Conservation (phyloP, 37 sponge, comb jelly and placozoan genomes). For the Oopsacas minuta region DNA sequence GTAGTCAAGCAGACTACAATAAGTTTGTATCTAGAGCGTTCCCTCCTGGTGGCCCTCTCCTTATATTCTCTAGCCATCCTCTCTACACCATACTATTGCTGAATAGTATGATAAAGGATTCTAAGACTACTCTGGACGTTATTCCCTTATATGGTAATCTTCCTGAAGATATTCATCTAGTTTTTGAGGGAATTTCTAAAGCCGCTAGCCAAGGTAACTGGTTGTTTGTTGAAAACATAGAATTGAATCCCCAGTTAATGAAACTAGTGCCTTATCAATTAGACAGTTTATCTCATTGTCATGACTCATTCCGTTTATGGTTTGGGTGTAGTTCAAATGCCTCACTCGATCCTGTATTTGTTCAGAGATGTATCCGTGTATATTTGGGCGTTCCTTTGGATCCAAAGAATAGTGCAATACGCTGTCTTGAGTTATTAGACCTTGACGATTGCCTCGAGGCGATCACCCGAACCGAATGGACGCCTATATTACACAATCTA, state of each 20-base stretch:
- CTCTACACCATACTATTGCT: background rate
- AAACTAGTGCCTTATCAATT: background rate
- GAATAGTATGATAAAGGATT: background rate
- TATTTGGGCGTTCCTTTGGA: constrained; percentile 3
- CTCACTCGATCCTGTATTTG: background rate
- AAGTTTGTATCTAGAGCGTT: background rate
- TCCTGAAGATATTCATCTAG: background rate
- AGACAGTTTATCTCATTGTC: background rate
- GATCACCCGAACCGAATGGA: background rate
- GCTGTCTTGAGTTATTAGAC: background rate
- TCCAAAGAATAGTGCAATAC: background rate
- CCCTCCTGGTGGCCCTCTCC: background rate
- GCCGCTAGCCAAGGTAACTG: background rate
- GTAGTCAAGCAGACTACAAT: background rate
- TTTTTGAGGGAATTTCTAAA: background rate
- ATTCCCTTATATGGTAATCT: background rate
- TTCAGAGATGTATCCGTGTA: background rate
- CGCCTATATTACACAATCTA: background rate
- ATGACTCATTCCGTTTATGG: background rate
- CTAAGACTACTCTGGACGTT: background rate
- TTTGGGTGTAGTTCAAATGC: background rate
- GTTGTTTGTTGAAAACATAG: background rate
- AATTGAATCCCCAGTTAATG: background rate
- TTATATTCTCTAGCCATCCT: background rate
- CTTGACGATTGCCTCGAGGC: background rate